Evolutionary conservation across 2,113 vertebrate species (phyloP).

Genomic region (Ammospiza nelsoni): DNA sequence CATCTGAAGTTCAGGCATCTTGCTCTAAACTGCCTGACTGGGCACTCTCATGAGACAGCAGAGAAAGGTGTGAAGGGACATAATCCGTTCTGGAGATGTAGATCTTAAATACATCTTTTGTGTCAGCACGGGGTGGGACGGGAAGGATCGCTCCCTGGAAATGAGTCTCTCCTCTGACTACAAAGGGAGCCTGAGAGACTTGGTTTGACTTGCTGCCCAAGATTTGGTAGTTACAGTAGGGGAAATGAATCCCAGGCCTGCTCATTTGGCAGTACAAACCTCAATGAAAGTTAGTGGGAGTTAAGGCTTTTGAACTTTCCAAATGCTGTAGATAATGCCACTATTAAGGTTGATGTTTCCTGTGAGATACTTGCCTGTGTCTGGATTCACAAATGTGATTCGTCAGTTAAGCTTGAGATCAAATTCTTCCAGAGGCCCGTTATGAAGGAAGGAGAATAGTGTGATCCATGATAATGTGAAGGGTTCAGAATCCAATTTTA

Average conservation of each 20-base stretch:
- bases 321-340: conserved; percentile 35
- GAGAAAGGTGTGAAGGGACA: neutral
- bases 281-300: conserved; percentile 32
- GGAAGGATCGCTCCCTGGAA: neutral
- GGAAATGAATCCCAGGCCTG: conserved; percentile 25
- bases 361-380: conserved; percentile 24
- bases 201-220: conserved; percentile 9
- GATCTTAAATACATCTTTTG: neutral
- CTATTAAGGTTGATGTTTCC: conserved; percentile 61
- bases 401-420: conserved; percentile 11
- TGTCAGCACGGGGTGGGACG: neutral
- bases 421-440: neutral
- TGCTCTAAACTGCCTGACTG: neutral
- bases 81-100: neutral
- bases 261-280: conserved; percentile 27
- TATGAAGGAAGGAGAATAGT: neutral
- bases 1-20: neutral
- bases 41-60: neutral
- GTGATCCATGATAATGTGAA: neutral
- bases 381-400: conserved; percentile 16
- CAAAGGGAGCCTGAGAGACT: neutral
- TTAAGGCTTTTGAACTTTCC: conserved; percentile 43
- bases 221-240: neutral
- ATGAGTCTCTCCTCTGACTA: neutral
- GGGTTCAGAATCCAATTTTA: conserved; percentile 11